Base-by-base conservation (phyloP, 2,113 vertebrate genomes). In the Poeciliopsis occidentalis region DNA sequence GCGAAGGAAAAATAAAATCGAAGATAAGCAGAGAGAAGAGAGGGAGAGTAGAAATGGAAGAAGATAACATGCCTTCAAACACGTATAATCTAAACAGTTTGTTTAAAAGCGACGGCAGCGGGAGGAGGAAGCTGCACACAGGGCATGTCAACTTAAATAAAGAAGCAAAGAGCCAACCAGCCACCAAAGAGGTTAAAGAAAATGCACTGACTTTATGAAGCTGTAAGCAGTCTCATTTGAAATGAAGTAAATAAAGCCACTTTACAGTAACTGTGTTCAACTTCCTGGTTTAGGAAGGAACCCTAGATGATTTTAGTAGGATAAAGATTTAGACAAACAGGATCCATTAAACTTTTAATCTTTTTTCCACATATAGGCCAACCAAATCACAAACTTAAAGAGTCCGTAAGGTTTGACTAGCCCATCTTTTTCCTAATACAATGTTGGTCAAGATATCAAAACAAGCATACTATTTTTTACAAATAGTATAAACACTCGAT, bases 31-130 rank as follows among this genome's bases (percentile, higher is more conserved):
- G 83, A 91, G 44, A 72, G 29, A 84, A 80, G 83, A 83, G 15
- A 84, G 44, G 51, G 67, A 75, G 66, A 79, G 67, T 63, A 83
- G 68, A 86, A 79, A 75, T 75, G 75, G 81, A 83, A 75, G 82
- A 86, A 90, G 41, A 92, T 6, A 89, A 37, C 63, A 73, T 83
- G 68, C 79, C 85, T 91, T 90, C 66, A 92, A 90, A 93, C 72
- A 71, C 89, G 73, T 78, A 78, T 83, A 86, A 37, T 74, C 69
- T 69, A 13, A 86, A 57, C 64, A 75, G 57, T 63, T 47, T 44
- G 64, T 51, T 47, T 13, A 87, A 30, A 80, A 87, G 81, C 81
- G 4, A 81, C n/a, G 61, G 75, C 81, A 79, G 69, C 75, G 63
- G n/a, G 73, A 84, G 79, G 71, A 51, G 26, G 30, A 87, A 82